Evolutionary conservation across 1,140 invertebrate species (phyloP).

Genomic region (Goniozus legneri): DNA sequence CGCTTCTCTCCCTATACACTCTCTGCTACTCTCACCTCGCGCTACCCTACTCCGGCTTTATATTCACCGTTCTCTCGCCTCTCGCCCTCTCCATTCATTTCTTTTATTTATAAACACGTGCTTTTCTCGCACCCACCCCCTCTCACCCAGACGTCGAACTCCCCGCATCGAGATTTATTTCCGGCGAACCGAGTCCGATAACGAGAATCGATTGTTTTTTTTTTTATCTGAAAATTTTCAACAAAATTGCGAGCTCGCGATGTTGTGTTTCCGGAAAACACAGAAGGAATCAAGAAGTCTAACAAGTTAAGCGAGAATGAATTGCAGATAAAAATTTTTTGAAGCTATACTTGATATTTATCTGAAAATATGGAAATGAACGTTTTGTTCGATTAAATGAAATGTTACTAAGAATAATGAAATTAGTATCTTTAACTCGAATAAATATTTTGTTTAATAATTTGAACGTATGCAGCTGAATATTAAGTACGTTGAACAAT

Average conservation of each 20-base stretch:
- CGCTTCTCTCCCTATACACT: conserved; percentile 6
- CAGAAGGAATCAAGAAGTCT: not conserved
- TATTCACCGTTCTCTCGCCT: not conserved
- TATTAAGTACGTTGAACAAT: not conserved
- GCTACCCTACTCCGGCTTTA: not conserved
- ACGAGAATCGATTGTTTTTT: not conserved
- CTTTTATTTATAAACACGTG: not conserved
- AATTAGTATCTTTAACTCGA: too few relatives aligned
- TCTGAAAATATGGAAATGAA: too few relatives aligned
- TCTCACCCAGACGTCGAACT: too few relatives aligned
- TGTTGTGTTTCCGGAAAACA: not conserved
- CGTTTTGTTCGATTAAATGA: too few relatives aligned
- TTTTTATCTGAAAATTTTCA: not conserved
- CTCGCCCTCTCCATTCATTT: not conserved
- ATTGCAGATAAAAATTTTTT: not conserved
- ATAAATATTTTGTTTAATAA: too few relatives aligned
- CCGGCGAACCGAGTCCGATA: not conserved
- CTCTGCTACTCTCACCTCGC: conserved; percentile 1
- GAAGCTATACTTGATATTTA: too few relatives aligned
- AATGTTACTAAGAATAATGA: too few relatives aligned
- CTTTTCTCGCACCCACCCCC: not conserved
- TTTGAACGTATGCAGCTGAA: too few relatives aligned
- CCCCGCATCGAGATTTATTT: too few relatives aligned
- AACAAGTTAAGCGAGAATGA: not conserved
- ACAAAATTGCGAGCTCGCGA: not conserved